A percentile compares a stretch with the other conserved stretches of the same genome.
Evolutionary conservation across 2,113 vertebrate species (phyloP).

Genomic region (Eidolon helvum): DNA sequence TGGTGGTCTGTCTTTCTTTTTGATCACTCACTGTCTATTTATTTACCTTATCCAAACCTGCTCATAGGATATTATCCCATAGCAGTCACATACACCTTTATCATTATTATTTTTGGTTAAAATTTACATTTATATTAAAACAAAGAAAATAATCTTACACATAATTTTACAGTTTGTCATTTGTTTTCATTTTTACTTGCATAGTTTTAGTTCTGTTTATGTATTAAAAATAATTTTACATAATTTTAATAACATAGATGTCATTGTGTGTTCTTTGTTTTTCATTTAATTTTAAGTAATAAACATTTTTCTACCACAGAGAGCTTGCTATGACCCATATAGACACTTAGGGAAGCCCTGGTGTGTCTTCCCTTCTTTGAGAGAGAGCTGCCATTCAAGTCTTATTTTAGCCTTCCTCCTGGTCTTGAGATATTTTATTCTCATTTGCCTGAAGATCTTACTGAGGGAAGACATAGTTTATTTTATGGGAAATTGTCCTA

Average conservation of each 20-base stretch:
- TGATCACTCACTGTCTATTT: neutral
- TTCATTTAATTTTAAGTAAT: neutral
- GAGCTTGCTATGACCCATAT: neutral
- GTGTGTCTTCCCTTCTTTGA: neutral
- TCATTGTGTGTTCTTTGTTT: neutral
- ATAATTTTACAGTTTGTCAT: neutral
- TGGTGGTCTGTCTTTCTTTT: neutral
- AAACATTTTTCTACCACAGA: neutral
- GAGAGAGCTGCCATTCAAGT: neutral
- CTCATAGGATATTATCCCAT: neutral
- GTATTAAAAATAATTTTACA: neutral
- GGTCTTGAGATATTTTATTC: neutral
- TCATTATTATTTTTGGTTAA: neutral
- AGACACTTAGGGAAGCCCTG: neutral
- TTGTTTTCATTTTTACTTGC: neutral
- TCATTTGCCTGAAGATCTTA: neutral
- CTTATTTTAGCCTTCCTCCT: neutral
- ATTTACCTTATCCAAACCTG: neutral
- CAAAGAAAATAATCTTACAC: neutral
- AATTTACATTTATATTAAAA: constrained; percentile 11
- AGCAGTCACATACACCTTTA: neutral
- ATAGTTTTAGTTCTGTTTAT: neutral
- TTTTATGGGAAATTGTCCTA: neutral
- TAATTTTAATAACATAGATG: neutral
- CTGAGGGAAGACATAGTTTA: neutral